Evolutionary conservation across 2,113 vertebrate species (phyloP), one percentile per base, ranked within the genome.

Genomic region (Illadopsis cleaveri): DNA sequence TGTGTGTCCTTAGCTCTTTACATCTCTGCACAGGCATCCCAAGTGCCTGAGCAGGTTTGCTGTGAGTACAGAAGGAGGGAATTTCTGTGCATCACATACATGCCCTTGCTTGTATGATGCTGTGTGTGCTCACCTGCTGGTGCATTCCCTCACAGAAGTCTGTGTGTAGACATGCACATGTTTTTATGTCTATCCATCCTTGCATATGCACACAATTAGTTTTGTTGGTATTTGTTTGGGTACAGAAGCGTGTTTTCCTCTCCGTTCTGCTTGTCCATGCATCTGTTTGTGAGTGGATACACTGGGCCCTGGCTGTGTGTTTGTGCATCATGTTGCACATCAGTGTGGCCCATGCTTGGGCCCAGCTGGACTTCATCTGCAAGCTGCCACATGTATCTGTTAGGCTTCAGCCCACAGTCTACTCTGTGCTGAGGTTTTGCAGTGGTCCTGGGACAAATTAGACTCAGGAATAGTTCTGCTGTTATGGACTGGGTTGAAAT

Each of bases 1-100:
- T 40, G 69, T 38, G 48, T 82, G 56, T 70, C 68, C 66, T 44
- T 33, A 13, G 64, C 25, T 37, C 30, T 70, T 37, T 7, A 6
- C 0, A 0, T 56, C 70, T 42, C 58, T 37, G 2, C 2, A 1
- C 7, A 33, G 3, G 1, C 80, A 23, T 25, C 37, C 38, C 0
- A 4, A 68, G 51, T 12, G 15, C 1, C 3, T 78, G 60, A 56
- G 69, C 51, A 50, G 60, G 35, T 0, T 86, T 85, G 42, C 33
- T 75, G n/a, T 86, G 78, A 60, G 56, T 37, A 37, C 37, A 6
- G 11, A 19, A 19, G 11, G 18, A 42, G 35, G 47, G 35, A 22
- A 38, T 72, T 35, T 62, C 33, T 80, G 84, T 58, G 38, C 19
- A 6, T 69, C 40, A 33, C 65, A 53, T 62, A 28, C 5, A 1